Evolutionary conservation across 2,888 invertebrate species (phyloP).

Genomic region (Allolobophora icterica): DNA sequence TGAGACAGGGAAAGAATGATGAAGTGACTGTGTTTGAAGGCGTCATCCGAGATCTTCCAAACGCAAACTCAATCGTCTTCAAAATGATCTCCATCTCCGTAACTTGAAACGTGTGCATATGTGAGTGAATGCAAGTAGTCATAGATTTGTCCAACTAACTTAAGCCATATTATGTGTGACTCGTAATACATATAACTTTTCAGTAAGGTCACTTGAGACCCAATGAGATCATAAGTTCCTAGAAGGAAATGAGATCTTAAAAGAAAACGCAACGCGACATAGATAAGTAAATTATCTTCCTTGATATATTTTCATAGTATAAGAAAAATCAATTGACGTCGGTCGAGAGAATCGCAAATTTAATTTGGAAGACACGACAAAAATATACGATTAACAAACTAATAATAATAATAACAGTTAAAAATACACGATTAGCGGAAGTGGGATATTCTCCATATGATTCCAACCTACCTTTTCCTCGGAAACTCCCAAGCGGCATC

Average conservation of each 20-base stretch:
- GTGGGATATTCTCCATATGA: background rate
- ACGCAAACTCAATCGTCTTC: background rate
- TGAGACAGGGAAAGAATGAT: background rate
- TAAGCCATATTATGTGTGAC: background rate
- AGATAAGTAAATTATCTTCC: background rate
- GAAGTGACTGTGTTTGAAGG: background rate
- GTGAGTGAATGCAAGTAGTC: background rate
- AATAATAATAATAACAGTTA: no score
- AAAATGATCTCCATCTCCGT: background rate
- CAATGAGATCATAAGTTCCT: background rate
- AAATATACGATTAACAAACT: no score
- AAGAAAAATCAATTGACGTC: background rate
- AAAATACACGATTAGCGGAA: no score
- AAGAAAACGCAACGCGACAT: background rate
- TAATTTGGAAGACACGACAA: no score
- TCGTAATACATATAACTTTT: background rate
- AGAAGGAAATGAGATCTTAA: background rate
- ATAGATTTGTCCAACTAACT: background rate
- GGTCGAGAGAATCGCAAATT: background rate
- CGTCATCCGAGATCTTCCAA: background rate
- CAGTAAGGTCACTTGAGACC: background rate
- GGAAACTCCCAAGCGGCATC: conserved; percentile 94
- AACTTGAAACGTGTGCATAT: no score
- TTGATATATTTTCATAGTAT: background rate
- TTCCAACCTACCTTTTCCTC: conserved; percentile 70